Evolutionary conservation across 2,888 invertebrate species (phyloP).

Genomic region (Sarcophaga rosellei): DNA sequence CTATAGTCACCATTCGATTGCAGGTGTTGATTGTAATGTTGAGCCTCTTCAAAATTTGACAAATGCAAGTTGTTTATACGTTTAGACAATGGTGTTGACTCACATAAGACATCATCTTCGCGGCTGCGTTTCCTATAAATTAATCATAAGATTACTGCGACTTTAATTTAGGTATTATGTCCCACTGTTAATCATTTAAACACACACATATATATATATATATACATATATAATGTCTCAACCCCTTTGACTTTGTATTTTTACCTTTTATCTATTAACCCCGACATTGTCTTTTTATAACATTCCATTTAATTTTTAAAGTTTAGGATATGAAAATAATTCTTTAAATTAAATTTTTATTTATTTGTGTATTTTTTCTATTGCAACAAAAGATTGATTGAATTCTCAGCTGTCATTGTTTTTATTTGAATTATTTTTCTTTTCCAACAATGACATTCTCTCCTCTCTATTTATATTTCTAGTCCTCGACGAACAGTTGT

Average conservation of each 20-base stretch:
- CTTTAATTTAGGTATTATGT: conserved; percentile 8
- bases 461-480: not conserved
- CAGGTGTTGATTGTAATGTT: conserved; percentile 72
- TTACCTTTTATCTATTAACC: conserved; percentile 76
- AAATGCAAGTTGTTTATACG: conserved; percentile 94
- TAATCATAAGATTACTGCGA: conserved; percentile 42
- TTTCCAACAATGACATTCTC: conserved; percentile 10
- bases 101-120: conserved; percentile 88
- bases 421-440: conserved; percentile 57
- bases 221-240: not conserved
- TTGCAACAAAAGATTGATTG: conserved; percentile 13
- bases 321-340: conserved; percentile 13
- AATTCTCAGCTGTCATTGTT: conserved; percentile 57
- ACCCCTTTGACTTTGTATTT: not conserved
- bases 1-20: conserved; percentile 57
- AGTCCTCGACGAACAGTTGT: conserved; percentile 9
- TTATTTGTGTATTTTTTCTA: conserved; percentile 9
- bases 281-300: conserved; percentile 73
- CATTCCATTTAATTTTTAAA: not conserved
- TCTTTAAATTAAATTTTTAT: not conserved
- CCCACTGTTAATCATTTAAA: conserved; percentile 35
- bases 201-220: not conserved
- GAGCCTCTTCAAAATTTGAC: conserved; percentile 76
- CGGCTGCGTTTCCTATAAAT: conserved; percentile 88
- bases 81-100: conserved; percentile 91